Percentiles rank a stretch among this genome's conserved stretches.
phyloP scores from a whole-genome alignment of 1,140 invertebrate genomes.

The Drosophila nebulosa region DNA sequence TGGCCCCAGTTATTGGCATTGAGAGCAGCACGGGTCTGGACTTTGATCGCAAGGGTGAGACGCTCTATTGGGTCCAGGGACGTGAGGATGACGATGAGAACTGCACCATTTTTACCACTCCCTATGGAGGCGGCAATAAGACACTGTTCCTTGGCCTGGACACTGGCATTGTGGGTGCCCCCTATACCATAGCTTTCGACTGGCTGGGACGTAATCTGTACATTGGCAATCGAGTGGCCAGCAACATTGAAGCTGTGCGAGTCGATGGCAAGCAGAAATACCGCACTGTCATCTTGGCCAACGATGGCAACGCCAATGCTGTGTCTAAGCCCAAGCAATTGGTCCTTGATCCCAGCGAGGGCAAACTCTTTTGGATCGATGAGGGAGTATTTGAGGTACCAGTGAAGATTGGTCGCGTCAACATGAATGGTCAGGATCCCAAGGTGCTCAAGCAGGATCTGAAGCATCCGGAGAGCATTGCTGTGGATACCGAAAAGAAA shows the following conservation, averaged over 20 bases:
- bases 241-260: conserved; percentile 95
- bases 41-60: conserved; percentile 92
- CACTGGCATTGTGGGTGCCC: conserved; percentile 93
- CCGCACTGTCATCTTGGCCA: conserved; percentile 93
- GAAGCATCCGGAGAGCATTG: conserved; percentile 90
- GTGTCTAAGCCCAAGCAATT: conserved; percentile 94
- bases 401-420: conserved; percentile 93
- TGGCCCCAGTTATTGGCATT: conserved; percentile 95
- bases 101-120: conserved; percentile 92
- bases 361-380: conserved; percentile 97
- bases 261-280: conserved; percentile 92
- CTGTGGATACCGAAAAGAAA: conserved; percentile 92
- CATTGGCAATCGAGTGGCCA: conserved; percentile 94
- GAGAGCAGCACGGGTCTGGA: conserved; percentile 94
- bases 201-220: conserved; percentile 98
- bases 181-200: conserved; percentile 95
- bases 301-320: conserved; percentile 92
- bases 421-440: conserved; percentile 95
- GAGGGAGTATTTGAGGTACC: conserved; percentile 95
- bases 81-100: conserved; percentile 88
- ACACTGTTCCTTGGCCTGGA: conserved; percentile 90
- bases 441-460: conserved; percentile 86
- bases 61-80: conserved; percentile 92
- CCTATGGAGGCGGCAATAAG: conserved; percentile 93
- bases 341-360: conserved; percentile 94